A percentile compares a stretch with the other conserved stretches of the same genome.
Evolutionary conservation across 2,888 invertebrate genomes (phyloP).

Genomic region (Exocentrus adspersus): DNA sequence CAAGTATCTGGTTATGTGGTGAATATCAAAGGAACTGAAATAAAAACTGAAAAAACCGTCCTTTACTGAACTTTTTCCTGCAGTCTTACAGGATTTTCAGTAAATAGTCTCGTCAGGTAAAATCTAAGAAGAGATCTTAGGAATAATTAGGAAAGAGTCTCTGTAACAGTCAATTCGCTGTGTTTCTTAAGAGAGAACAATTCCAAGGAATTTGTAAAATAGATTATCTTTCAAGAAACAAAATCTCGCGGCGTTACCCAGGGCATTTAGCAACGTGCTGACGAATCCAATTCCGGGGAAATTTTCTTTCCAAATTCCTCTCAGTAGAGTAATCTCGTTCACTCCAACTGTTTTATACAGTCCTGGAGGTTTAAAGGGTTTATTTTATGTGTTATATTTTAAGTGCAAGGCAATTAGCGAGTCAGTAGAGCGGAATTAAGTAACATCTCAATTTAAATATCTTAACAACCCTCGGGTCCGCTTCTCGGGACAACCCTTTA

Average conservation of each 20-base stretch:
- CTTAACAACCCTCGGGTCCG: slow-evolving; percentile 48
- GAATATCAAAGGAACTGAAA: no score
- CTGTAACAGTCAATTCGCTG: no score
- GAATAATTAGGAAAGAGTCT: no score
- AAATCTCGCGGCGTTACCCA: not conserved
- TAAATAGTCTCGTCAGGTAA: no score
- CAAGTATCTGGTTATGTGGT: no score
- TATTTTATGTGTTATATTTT: slow-evolving; percentile 61
- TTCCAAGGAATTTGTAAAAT: not conserved
- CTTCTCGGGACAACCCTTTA: slow-evolving; percentile 43
- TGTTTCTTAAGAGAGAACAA: no score
- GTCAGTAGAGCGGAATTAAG: slow-evolving; percentile 63
- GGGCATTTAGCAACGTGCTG: slow-evolving; percentile 2
- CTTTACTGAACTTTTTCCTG: no score
- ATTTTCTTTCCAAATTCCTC: slow-evolving; percentile 11
- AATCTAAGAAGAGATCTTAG: no score
- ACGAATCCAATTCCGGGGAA: slow-evolving; percentile 1
- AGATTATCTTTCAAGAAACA: not conserved
- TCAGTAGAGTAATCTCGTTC: slow-evolving; percentile 26
- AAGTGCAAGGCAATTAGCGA: slow-evolving; percentile 62
- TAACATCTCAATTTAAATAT: slow-evolving; percentile 65
- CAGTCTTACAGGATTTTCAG: no score
- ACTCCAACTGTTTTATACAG: slow-evolving; percentile 29
- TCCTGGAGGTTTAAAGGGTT: slow-evolving; percentile 53
- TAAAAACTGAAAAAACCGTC: no score